Base-by-base conservation (phyloP, 2,888 invertebrate genomes). In the Subacronicta megacephala region DNA sequence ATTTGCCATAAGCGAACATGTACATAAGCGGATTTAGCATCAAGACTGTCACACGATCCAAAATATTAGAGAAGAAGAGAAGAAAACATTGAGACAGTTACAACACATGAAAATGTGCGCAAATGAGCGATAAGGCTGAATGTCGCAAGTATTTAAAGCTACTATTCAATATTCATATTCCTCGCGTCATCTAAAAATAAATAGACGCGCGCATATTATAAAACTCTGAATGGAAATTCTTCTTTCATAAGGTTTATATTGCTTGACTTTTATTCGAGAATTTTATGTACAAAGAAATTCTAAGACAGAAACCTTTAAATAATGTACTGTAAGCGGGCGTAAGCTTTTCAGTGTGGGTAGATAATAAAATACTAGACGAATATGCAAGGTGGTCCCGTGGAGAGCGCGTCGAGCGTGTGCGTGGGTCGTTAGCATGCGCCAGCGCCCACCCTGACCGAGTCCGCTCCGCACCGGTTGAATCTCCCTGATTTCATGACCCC, bases 401-500 rank as follows among this genome's bases (percentile, higher is more conserved):
- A 23, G 56, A 29, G 53, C 33, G 47, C 15, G 13, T 16, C 18
- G 38, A 7, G 38, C 36, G 51, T 49, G 38, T n/a, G n/a, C n/a
- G n/a, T n/a, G 56, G 71, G 58, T 68, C 72, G 71, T 76, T 72
- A 72, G 60, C 61, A 63, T 56, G n/a, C 66, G 59, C 69, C 62
- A 67, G 63, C 47, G 60, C 62, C 71, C 47, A 60, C 66, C 60
- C 71, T 59, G 64, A 61, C 60, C 61, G 13, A 12, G 12, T 31
- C 31, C 45, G 38, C 55, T 47, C 50, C 51, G 52, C 65, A 13
- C 17, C 54, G 43, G 61, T 64, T 62, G 61, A 72, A 75, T 68
- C 70, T 63, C 71, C 72, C 71, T 72, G 77, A 78, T 73, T 68
- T 73, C 62, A 68, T 56, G 59, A 69, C 45, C 51, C 45, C 51